Percentiles rank a stretch among this genome's conserved stretches.
phyloP scores from a whole-genome alignment of 2,113 vertebrate species.

The Abramis brama region DNA sequence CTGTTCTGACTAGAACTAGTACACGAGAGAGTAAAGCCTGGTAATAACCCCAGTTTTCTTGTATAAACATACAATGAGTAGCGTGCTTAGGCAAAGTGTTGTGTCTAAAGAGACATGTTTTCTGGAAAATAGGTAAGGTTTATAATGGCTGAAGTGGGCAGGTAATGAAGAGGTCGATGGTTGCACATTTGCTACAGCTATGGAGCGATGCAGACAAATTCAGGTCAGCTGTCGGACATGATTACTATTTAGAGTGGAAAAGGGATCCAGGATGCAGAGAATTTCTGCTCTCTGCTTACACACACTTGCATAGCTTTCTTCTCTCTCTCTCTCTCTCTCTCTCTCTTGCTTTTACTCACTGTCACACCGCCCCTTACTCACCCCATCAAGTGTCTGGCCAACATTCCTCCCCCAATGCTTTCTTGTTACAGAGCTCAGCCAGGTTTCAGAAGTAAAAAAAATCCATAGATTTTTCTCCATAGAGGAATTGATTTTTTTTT shows the following conservation, averaged over 20 bases:
- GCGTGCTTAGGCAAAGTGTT: neutral
- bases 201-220: constrained; percentile 56
- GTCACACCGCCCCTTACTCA: neutral
- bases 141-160: constrained; percentile 17
- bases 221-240: constrained; percentile 58
- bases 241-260: constrained; percentile 48
- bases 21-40: neutral
- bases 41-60: neutral
- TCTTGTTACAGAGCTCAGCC: neutral
- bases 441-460: neutral
- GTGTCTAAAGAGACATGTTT: neutral
- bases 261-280: constrained; percentile 24
- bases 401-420: neutral
- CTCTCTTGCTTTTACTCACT: neutral
- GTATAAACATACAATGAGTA: neutral
- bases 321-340: neutral
- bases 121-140: neutral
- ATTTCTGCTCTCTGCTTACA: constrained; percentile 37
- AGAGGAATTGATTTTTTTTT: neutral
- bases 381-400: neutral
- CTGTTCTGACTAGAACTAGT: too few species aligned
- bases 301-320: neutral
- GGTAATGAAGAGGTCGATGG: constrained; percentile 44
- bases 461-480: neutral
- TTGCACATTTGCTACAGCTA: neutral